Evolutionary conservation across 2,888 invertebrate species (phyloP).

Genomic region (Pomacea canaliculata): DNA sequence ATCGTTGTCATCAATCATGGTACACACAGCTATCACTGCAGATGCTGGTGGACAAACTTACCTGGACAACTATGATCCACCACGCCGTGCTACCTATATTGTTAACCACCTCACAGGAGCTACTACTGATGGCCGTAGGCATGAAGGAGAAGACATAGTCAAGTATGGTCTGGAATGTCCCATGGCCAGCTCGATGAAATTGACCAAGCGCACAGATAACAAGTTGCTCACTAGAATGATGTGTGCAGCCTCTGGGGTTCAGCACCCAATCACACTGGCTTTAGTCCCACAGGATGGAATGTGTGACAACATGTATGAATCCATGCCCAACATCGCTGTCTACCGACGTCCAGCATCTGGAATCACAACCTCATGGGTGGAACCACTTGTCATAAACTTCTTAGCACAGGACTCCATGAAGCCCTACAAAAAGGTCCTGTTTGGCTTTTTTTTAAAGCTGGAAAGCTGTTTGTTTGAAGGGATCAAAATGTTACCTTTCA

Average conservation of each 20-base stretch:
- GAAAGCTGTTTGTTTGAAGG: no score
- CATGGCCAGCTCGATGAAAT: constrained; percentile 43
- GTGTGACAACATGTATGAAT: background rate
- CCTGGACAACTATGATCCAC: constrained; percentile 44
- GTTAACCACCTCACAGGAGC: constrained; percentile 43
- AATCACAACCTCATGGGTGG: background rate
- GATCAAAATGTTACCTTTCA: no score
- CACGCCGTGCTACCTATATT: constrained; percentile 46
- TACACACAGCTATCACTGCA: constrained; percentile 49
- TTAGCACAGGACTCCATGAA: background rate
- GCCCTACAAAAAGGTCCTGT: constrained; percentile 2
- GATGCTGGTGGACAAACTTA: constrained; percentile 40
- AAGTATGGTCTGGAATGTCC: constrained; percentile 45
- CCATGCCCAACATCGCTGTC: constrained; percentile 10
- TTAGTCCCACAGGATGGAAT: constrained; percentile 5
- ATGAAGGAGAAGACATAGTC: constrained; percentile 36
- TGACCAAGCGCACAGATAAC: constrained; percentile 43
- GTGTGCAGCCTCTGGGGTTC: constrained; percentile 11
- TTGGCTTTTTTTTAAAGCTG: no score
- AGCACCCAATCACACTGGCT: constrained; percentile 18
- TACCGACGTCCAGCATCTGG: background rate
- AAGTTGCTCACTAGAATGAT: constrained; percentile 42
- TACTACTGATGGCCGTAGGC: constrained; percentile 40
- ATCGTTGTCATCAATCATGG: constrained; percentile 32
- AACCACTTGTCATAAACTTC: constrained; percentile 7